Percentiles rank a stretch among this genome's conserved stretches.
Conservation (phyloP, 2,797 vertebrate species). For the Pristis pectinata region DNA sequence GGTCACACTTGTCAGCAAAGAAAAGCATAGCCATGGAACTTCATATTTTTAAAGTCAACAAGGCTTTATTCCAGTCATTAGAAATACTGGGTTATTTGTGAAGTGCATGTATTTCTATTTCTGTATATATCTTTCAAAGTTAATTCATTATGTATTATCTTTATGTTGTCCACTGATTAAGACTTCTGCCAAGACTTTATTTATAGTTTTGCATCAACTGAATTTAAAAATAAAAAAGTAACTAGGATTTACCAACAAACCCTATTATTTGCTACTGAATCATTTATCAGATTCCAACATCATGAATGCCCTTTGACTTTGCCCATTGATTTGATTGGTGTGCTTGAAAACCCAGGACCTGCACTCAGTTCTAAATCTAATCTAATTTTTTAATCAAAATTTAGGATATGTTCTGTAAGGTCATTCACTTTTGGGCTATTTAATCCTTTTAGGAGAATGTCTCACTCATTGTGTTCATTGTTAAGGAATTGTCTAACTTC, state of each 20-base stretch:
- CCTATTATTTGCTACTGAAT: background rate
- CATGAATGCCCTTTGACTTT: background rate
- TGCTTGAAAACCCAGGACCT: background rate
- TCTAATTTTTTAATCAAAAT: background rate
- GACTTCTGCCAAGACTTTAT: no score
- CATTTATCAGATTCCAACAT: background rate
- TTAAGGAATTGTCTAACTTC: background rate
- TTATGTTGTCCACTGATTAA: background rate
- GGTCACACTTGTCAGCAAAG: background rate
- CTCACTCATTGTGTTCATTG: background rate
- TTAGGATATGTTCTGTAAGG: background rate
- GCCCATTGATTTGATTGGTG: background rate
- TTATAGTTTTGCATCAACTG: background rate
- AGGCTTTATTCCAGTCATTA: background rate
- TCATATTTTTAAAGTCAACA: background rate
- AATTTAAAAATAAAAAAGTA: background rate
- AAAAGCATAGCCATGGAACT: background rate
- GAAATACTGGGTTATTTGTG: background rate
- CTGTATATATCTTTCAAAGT: background rate
- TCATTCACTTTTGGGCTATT: no score
- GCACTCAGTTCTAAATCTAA: background rate
- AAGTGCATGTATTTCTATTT: background rate
- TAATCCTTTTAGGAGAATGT: background rate
- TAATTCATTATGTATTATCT: no score
- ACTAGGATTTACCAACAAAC: background rate